Conservation (phyloP, 1,140 invertebrate genomes). For the Andrena cerasifolii region DNA sequence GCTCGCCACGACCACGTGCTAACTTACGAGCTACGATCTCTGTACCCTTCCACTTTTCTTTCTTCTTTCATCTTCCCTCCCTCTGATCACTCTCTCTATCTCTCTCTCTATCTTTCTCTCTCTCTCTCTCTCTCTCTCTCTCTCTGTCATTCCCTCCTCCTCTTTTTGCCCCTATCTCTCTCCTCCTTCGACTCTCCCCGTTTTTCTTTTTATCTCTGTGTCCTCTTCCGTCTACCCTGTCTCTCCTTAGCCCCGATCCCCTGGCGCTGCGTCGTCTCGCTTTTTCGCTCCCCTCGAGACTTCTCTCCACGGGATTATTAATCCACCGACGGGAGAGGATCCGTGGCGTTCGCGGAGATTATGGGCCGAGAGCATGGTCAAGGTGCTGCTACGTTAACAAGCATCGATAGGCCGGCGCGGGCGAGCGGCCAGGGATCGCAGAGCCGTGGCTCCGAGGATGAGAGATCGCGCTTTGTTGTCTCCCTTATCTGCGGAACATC, state of each 20-base stretch:
- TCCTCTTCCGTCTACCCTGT: constrained; percentile 35
- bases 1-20: constrained; percentile 78
- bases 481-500: constrained; percentile 1
- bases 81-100: neutral
- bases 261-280: constrained; percentile 51
- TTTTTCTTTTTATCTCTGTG: constrained; percentile 33
- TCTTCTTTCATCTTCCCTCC: constrained; percentile 59
- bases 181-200: constrained; percentile 4
- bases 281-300: constrained; percentile 59
- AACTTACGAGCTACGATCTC: constrained; percentile 79
- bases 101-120: constrained; percentile 19
- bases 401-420: constrained; percentile 45
- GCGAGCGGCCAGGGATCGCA: constrained; percentile 20
- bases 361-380: constrained; percentile 57
- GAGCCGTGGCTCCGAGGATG: constrained; percentile 43
- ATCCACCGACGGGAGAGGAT: constrained; percentile 62
- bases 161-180: constrained; percentile 12
- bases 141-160: constrained; percentile 8
- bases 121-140: neutral
- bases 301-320: constrained; percentile 68
- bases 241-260: constrained; percentile 44
- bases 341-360: constrained; percentile 65
- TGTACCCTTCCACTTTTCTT: constrained; percentile 68
- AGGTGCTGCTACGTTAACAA: constrained; percentile 69
- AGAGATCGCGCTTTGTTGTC: constrained; percentile 38